A percentile compares a stretch with the other conserved stretches of the same genome.
phyloP scores from a whole-genome alignment of 2,888 invertebrate genomes.

The Idaea biselata region DNA sequence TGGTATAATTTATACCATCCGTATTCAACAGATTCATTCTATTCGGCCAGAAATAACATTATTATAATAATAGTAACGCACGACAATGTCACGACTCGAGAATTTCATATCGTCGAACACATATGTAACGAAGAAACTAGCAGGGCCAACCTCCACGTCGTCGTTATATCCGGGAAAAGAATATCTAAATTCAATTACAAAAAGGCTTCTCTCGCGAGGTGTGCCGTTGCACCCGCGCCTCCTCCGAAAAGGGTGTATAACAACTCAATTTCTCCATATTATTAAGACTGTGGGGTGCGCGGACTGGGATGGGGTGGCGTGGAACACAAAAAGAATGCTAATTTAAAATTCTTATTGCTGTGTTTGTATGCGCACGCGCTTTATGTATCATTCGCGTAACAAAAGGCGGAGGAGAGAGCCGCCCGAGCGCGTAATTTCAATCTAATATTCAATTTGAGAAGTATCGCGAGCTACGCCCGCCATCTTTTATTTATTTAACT shows the following conservation, averaged over 20 bases:
- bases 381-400: constrained; percentile 76
- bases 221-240: constrained; percentile 76
- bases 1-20: constrained; percentile 44
- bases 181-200: constrained; percentile 81
- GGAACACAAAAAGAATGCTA: constrained; percentile 79
- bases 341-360: constrained; percentile 79
- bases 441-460: constrained; percentile 79
- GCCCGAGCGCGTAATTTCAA: constrained; percentile 78
- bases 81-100: constrained; percentile 50
- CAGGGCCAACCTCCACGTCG: constrained; percentile 59
- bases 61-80: constrained; percentile 46
- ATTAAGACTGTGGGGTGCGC: constrained; percentile 72
- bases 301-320: constrained; percentile 63
- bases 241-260: constrained; percentile 75
- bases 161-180: constrained; percentile 71
- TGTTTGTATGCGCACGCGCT: constrained; percentile 78
- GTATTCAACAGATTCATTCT: constrained; percentile 27
- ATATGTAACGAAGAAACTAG: constrained; percentile 65
- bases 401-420: constrained; percentile 71
- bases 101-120: constrained; percentile 69
- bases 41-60: constrained; percentile 28
- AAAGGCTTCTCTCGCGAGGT: constrained; percentile 72
- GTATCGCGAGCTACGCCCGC: constrained; percentile 63
- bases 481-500: constrained; percentile 72
- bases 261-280: constrained; percentile 80